phyloP scores from a whole-genome alignment of 2,888 invertebrate genomes.

The Calephelis perditalis region DNA sequence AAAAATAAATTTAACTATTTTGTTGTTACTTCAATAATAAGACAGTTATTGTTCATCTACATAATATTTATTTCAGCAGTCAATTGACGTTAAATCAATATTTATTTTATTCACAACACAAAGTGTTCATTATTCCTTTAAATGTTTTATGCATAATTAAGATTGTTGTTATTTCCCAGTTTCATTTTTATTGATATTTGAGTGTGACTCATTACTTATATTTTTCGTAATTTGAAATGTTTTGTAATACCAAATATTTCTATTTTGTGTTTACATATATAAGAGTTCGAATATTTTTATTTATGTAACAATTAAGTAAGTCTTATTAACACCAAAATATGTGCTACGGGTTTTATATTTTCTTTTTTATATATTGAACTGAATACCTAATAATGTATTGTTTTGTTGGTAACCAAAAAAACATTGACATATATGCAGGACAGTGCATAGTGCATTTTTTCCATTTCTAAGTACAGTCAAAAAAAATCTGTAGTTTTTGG shows the following conservation, averaged over 20 bases:
- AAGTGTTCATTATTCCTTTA: constrained; percentile 58
- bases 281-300: constrained; percentile 62
- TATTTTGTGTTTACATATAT: constrained; percentile 61
- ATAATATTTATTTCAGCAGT: constrained; percentile 37
- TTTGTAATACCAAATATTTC: constrained; percentile 74
- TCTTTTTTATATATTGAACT: background rate
- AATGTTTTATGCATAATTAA: constrained; percentile 53
- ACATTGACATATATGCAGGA: too few relatives aligned
- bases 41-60: background rate
- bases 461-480: too few relatives aligned
- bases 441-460: too few relatives aligned
- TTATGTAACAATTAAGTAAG: constrained; percentile 46
- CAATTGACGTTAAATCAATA: constrained; percentile 51
- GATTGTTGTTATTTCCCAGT: constrained; percentile 50
- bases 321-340: constrained; percentile 49
- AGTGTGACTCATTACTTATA: constrained; percentile 65
- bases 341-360: constrained; percentile 32
- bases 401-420: too few relatives aligned
- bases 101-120: constrained; percentile 54
- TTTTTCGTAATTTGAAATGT: constrained; percentile 50
- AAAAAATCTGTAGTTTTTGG: background rate
- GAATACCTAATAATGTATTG: too few relatives aligned
- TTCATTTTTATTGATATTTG: constrained; percentile 49
- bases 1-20: too few relatives aligned
- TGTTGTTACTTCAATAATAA: background rate